A percentile compares a stretch with the other conserved stretches of the same genome.
phyloP scores from a whole-genome alignment of 2,797 vertebrate genomes.

The Anisognathus igniventris region DNA sequence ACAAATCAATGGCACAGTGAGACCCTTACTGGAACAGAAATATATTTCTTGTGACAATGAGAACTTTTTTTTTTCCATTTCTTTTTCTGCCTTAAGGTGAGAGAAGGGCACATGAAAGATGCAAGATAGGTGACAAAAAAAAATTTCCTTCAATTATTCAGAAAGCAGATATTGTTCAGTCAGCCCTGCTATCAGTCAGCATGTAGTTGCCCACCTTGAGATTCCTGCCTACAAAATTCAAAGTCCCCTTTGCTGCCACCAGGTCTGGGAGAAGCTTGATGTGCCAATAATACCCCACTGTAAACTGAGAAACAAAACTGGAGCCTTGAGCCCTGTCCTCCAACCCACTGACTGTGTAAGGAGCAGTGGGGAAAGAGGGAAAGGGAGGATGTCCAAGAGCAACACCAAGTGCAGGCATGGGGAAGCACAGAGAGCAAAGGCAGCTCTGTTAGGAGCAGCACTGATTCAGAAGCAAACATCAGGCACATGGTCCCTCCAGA shows the following conservation, averaged over 20 bases:
- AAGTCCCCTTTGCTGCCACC: neutral
- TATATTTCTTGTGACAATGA: neutral
- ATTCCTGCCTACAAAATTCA: neutral
- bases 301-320: neutral
- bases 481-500: neutral
- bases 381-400: neutral
- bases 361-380: neutral
- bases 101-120: neutral
- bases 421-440: neutral
- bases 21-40: neutral
- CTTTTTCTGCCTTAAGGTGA: neutral
- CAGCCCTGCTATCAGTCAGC: neutral
- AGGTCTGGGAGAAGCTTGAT: neutral
- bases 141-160: constrained; percentile 5
- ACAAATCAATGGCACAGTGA: neutral
- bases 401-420: neutral
- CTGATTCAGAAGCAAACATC: neutral
- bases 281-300: neutral
- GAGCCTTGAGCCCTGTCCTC: neutral
- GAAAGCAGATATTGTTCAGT: neutral
- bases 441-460: neutral
- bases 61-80: neutral
- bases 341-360: neutral
- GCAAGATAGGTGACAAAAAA: neutral
- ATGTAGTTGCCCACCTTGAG: neutral